Evolutionary conservation across 2,888 invertebrate species (phyloP).

Genomic region (Ommatoiulus sabulosus): DNA sequence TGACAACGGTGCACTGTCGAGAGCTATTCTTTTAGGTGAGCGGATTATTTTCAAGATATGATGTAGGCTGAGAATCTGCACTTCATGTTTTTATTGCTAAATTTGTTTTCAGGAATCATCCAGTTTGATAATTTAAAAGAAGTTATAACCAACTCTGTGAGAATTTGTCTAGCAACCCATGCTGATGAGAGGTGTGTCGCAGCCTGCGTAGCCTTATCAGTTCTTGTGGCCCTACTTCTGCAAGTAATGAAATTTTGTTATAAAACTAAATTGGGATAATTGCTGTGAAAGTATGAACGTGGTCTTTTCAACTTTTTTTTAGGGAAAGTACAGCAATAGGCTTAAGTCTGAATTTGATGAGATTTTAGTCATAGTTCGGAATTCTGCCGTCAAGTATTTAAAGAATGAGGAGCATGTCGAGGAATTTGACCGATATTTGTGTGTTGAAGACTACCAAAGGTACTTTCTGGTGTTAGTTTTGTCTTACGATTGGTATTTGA

Average conservation of each 20-base stretch:
- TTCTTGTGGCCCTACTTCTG: conserved; percentile 65
- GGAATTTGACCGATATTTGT: conserved; percentile 15
- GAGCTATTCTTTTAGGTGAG: conserved; percentile 56
- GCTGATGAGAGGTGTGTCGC: conserved; percentile 65
- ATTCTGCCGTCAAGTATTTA: background rate
- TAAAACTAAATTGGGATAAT: background rate
- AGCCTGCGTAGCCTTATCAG: conserved; percentile 65
- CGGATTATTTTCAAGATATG: background rate
- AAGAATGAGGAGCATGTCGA: background rate
- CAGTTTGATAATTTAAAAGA: conserved; percentile 62
- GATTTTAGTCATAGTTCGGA: background rate
- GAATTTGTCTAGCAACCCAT: conserved; percentile 66
- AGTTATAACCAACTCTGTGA: conserved; percentile 63
- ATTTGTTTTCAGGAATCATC: conserved; percentile 61
- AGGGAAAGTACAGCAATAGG: background rate
- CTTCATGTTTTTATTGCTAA: background rate
- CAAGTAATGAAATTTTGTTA: conserved; percentile 61
- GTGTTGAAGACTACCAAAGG: conserved; percentile 32
- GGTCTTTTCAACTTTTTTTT: background rate
- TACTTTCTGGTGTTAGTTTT: background rate
- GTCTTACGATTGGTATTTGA: background rate
- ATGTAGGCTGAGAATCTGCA: background rate
- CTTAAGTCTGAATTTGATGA: background rate
- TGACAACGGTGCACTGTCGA: conserved; percentile 56
- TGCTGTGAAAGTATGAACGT: background rate